A percentile compares a stretch with the other conserved stretches of the same genome.
phyloP scores from a whole-genome alignment of 64 coral and sea anemone species.

The Anthopleura sola region DNA sequence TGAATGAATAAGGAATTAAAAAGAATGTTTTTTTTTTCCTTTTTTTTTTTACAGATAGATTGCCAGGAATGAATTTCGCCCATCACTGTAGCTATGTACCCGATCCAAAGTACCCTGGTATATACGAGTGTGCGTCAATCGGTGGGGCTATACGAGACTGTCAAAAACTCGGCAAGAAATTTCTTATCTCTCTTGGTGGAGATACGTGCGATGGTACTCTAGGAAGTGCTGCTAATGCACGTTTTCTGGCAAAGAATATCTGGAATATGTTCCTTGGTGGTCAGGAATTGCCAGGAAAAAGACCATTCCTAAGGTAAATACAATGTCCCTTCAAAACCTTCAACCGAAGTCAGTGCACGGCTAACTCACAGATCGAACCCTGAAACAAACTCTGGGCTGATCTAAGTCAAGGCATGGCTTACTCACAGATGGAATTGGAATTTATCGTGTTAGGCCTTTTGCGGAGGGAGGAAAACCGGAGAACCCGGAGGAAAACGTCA shows the following conservation, averaged over 20 bases:
- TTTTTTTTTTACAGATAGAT: conserved; percentile 51
- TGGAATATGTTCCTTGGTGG: conserved; percentile 73
- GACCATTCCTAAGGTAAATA: conserved; percentile 51
- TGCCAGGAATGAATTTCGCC: conserved; percentile 70
- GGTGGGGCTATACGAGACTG: conserved; percentile 64
- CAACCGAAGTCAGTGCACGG: too few relatives aligned
- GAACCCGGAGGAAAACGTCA: too few relatives aligned
- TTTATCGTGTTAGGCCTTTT: too few relatives aligned
- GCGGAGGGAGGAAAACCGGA: too few relatives aligned
- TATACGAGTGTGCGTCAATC: conserved; percentile 60
- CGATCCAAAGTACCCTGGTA: conserved; percentile 34
- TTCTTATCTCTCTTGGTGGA: conserved; percentile 60
- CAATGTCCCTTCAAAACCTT: not conserved
- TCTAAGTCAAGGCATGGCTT: too few relatives aligned
- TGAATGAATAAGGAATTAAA: too few relatives aligned
- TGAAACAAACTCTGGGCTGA: too few relatives aligned
- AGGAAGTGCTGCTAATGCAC: conserved; percentile 40
- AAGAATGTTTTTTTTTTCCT: too few relatives aligned
- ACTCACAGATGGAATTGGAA: too few relatives aligned
- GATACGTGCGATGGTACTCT: conserved; percentile 68
- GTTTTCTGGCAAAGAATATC: conserved; percentile 50
- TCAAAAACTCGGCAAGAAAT: conserved; percentile 62
- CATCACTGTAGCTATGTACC: conserved; percentile 71
- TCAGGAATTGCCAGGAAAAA: conserved; percentile 41
- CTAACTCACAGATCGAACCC: too few relatives aligned